Conservation (phyloP, 2,113 vertebrate genomes). For the Blennius ocellaris region DNA sequence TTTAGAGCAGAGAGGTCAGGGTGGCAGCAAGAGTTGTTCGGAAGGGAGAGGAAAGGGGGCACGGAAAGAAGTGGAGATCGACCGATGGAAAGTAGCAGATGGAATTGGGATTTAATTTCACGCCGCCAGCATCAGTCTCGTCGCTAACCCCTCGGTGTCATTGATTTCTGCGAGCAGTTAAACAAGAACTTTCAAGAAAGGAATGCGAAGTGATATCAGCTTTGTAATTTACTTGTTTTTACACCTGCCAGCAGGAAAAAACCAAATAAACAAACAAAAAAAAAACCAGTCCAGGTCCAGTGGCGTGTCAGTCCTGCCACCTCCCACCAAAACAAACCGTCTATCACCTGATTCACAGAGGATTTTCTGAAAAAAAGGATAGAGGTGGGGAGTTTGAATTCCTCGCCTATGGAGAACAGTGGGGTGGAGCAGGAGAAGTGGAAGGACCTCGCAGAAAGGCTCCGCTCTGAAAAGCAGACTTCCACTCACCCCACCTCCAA, state of each 20-base stretch:
- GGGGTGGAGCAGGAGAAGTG: background rate
- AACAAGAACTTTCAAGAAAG: background rate
- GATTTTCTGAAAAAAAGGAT: background rate
- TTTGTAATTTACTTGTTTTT: background rate
- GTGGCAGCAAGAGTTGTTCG: conserved; percentile 21
- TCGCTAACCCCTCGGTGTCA: background rate
- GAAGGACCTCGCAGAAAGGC: background rate
- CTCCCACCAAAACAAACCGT: background rate
- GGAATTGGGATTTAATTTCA: conserved; percentile 1
- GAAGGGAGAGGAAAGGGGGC: background rate
- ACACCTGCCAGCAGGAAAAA: background rate
- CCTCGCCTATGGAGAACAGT: background rate
- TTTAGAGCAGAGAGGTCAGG: conserved; percentile 40
- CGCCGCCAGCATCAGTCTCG: background rate
- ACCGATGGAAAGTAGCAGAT: conserved; percentile 15
- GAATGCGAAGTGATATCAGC: background rate
- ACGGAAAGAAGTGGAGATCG: conserved; percentile 3
- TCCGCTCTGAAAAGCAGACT: background rate
- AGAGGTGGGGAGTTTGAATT: background rate
- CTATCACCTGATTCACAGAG: background rate
- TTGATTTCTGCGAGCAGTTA: conserved; percentile 5
- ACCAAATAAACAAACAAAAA: too few relatives aligned
- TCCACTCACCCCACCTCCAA: background rate
- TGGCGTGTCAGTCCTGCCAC: background rate
- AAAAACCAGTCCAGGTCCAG: background rate